Evolutionary conservation across 2,888 invertebrate species (phyloP).

Genomic region (Drosophila acutilabella): DNA sequence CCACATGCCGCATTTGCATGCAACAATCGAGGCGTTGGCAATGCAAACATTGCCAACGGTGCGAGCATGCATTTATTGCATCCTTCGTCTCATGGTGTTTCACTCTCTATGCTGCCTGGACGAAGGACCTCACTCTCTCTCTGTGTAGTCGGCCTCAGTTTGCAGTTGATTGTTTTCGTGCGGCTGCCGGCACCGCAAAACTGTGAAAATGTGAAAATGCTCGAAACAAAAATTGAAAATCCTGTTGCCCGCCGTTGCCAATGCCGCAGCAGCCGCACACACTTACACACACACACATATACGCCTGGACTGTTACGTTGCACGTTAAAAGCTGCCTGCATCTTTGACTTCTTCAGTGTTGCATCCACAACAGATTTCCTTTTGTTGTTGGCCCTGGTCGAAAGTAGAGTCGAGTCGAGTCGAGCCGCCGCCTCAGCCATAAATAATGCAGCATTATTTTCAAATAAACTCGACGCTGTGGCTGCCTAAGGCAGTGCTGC

Average conservation of each 20-base stretch:
- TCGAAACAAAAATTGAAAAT: conserved; percentile 66
- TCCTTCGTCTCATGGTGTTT: conserved; percentile 32
- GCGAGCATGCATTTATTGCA: conserved; percentile 55
- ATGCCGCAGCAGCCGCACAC: conserved; percentile 17
- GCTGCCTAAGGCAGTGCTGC: conserved; percentile 59
- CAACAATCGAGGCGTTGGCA: conserved; percentile 61
- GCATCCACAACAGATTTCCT: conserved; percentile 34
- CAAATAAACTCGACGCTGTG: conserved; percentile 73
- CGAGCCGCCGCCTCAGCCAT: conserved; percentile 63
- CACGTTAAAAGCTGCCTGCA: conserved; percentile 30
- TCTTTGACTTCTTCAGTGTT: conserved; percentile 26
- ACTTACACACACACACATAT: conserved; percentile 6
- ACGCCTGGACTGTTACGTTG: conserved; percentile 13
- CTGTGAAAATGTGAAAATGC: conserved; percentile 70
- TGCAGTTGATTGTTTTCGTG: conserved; percentile 74
- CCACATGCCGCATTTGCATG: conserved; percentile 72
- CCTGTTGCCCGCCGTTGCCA: conserved; percentile 21
- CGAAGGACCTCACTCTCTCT: conserved; percentile 24
- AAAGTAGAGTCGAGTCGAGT: conserved; percentile 32
- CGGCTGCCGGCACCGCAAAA: conserved; percentile 67
- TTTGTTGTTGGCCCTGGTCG: conserved; percentile 37
- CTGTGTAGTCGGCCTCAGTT: conserved; percentile 49
- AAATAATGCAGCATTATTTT: conserved; percentile 81
- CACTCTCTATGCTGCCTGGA: background rate
- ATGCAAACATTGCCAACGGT: conserved; percentile 52